Evolutionary conservation across 2,113 vertebrate genomes (phyloP).

Genomic region (Anhinga rufa): DNA sequence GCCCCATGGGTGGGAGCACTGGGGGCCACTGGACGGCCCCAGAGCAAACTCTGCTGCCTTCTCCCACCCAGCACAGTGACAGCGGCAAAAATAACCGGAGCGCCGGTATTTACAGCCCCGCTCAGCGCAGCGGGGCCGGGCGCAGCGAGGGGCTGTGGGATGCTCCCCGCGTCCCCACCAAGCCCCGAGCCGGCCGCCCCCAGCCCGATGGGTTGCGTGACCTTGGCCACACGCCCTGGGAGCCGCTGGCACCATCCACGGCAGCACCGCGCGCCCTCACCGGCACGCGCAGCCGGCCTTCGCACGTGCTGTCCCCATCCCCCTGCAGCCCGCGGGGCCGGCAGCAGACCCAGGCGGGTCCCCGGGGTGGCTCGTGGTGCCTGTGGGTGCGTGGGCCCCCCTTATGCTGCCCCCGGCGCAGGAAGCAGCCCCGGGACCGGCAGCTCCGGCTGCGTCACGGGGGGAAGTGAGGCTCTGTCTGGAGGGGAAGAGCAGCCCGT

Average conservation of each 20-base stretch:
- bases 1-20: neutral
- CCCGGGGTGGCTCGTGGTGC: neutral
- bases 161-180: neutral
- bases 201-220: rapidly evolving
- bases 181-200: neutral
- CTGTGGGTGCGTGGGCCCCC: neutral
- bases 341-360: neutral
- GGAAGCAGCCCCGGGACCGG: constrained; percentile 15
- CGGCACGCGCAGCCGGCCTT: rapidly evolving
- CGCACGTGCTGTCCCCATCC: neutral
- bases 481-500: constrained; percentile 51
- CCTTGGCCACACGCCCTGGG: neutral
- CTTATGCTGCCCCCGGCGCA: neutral
- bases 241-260: rapidly evolving
- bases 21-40: neutral
- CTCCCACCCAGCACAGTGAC: neutral
- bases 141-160: neutral
- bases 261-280: neutral
- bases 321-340: neutral
- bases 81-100: rapidly evolving
- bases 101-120: rapidly evolving
- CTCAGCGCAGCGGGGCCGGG: neutral
- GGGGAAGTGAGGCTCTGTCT: constrained; percentile 74
- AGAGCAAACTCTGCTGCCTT: neutral
- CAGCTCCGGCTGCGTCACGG: constrained; percentile 16